Percentiles rank a stretch among this genome's conserved stretches.
Conservation (phyloP, 1,140 invertebrate genomes). For the Harpegnathos saltator region DNA sequence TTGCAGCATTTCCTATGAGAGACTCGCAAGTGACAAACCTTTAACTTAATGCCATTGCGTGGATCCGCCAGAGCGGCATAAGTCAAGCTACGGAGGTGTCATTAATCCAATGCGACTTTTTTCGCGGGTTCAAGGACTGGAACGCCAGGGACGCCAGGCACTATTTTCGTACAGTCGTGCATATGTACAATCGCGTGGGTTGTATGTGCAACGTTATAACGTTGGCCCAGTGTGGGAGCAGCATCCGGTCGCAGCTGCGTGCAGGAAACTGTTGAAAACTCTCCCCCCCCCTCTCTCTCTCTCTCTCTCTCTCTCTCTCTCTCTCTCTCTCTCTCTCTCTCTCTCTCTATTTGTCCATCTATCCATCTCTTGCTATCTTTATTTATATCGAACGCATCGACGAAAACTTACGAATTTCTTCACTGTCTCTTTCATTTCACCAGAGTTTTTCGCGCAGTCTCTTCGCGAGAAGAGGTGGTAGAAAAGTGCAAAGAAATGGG, state of each 20-base stretch:
- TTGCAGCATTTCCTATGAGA: no score
- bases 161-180: constrained; percentile 68
- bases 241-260: constrained; percentile 75
- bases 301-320: no score
- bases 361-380: neutral
- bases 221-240: constrained; percentile 72
- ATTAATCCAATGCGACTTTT: constrained; percentile 69
- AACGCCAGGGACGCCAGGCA: constrained; percentile 64
- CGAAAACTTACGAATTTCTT: constrained; percentile 47
- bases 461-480: no score
- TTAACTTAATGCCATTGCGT: no score
- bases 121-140: constrained; percentile 73
- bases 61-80: no score
- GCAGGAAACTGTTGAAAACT: constrained; percentile 77
- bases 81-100: constrained; percentile 56
- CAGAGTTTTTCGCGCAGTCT: neutral
- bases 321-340: constrained; percentile 13
- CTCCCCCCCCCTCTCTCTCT: neutral
- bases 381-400: constrained; percentile 8
- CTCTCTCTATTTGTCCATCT: no score
- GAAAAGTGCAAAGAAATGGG: no score
- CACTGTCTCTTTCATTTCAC: no score
- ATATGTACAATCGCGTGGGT: constrained; percentile 66
- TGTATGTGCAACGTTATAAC: constrained; percentile 73
- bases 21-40: no score